Conservation (phyloP, 1,140 invertebrate genomes). For the Calliphora vicina region DNA sequence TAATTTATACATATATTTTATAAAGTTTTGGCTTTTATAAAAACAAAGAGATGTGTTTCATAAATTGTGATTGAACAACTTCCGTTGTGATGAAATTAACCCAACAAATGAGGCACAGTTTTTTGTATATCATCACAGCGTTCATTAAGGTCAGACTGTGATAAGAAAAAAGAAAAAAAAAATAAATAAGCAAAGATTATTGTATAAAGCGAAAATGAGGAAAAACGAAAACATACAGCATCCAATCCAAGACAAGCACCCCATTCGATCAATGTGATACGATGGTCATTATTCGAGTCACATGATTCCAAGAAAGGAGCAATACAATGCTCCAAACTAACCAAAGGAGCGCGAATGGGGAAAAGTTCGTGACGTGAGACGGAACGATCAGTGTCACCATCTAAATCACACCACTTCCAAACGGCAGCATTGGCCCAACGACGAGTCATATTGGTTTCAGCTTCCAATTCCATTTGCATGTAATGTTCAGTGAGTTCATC, state of each 20-base stretch:
- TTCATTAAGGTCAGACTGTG: constrained; percentile 54
- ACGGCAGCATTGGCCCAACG: constrained; percentile 91
- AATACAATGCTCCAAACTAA: constrained; percentile 93
- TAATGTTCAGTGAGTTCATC: constrained; percentile 86
- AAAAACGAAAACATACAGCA: constrained; percentile 66
- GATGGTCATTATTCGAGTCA: constrained; percentile 86
- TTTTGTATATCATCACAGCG: constrained; percentile 58
- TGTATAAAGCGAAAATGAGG: constrained; percentile 35
- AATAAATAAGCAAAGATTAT: constrained; percentile 18
- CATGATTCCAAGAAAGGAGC: constrained; percentile 92
- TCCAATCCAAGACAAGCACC: constrained; percentile 88
- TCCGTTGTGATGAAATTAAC: constrained; percentile 42
- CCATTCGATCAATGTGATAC: constrained; percentile 90
- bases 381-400: constrained; percentile 81
- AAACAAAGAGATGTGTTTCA: background rate
- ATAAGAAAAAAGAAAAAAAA: constrained; percentile 28
- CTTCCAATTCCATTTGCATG: constrained; percentile 85
- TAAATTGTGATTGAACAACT: constrained; percentile 17
- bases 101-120: constrained; percentile 51
- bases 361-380: constrained; percentile 94
- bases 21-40: background rate
- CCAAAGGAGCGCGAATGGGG: constrained; percentile 89
- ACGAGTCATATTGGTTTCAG: constrained; percentile 82
- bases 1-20: too few species aligned
- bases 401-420: constrained; percentile 97